Evolutionary conservation across 2,888 invertebrate species (phyloP).

Genomic region (Acleris literana): DNA sequence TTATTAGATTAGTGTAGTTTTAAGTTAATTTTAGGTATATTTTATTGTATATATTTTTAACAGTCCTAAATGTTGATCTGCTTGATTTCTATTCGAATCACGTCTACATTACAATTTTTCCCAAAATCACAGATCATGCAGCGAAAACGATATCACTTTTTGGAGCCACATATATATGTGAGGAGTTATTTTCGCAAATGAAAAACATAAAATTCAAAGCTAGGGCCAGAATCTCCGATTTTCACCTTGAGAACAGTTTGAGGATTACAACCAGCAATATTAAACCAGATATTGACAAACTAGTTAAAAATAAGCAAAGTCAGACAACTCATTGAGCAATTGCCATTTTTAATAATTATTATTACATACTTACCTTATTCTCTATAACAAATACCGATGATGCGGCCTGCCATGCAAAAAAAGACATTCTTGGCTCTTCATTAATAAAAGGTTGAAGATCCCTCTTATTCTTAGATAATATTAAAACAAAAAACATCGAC

Average conservation of each 20-base stretch:
- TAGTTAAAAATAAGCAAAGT: constrained; percentile 16
- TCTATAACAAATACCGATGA: neutral
- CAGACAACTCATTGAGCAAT: constrained; percentile 3
- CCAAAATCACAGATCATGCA: too few relatives aligned
- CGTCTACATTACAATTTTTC: too few relatives aligned
- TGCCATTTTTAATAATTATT: too few relatives aligned
- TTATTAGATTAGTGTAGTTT: too few relatives aligned
- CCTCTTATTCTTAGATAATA: too few relatives aligned
- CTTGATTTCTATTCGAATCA: too few relatives aligned
- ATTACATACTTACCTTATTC: too few relatives aligned
- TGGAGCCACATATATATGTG: constrained; percentile 7
- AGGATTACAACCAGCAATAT: constrained; percentile 14
- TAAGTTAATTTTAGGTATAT: too few relatives aligned
- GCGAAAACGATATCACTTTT: neutral
- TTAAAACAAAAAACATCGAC: too few relatives aligned
- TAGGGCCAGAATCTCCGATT: constrained; percentile 25
- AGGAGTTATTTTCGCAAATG: constrained; percentile 17
- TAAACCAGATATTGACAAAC: too few relatives aligned
- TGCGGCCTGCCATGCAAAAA: neutral
- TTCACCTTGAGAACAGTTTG: constrained; percentile 25
- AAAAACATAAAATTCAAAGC: constrained; percentile 16
- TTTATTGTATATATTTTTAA: too few relatives aligned
- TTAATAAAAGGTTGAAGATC: neutral
- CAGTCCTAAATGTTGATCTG: too few relatives aligned
- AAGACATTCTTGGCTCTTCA: neutral